phyloP scores from a whole-genome alignment of 2,113 vertebrate genomes.

The Physeter macrocephalus region DNA sequence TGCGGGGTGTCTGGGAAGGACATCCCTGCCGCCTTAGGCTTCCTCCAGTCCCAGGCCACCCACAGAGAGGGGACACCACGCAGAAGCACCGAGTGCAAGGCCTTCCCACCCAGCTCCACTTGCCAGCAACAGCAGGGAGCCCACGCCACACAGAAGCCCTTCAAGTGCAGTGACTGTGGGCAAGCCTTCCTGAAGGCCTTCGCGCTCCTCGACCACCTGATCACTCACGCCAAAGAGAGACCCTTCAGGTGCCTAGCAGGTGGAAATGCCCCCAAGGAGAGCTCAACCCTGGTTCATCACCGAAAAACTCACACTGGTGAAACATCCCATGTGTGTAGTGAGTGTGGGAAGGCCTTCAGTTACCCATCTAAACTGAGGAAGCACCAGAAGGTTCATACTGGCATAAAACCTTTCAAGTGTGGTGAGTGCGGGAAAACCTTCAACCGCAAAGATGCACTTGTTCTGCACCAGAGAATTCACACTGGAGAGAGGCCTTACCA shows the following conservation, averaged over 20 bases:
- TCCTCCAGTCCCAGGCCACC: neutral
- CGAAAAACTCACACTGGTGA: neutral
- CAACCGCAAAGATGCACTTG: constrained; percentile 20
- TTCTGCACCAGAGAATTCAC: constrained; percentile 4
- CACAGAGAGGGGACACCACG: fast-evolving
- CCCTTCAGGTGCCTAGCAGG: neutral
- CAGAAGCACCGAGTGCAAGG: fast-evolving
- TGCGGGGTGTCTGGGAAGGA: neutral
- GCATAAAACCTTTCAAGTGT: constrained; percentile 10
- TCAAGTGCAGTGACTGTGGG: constrained; percentile 1
- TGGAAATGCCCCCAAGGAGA: neutral
- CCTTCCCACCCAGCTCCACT: fast-evolving
- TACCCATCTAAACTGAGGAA: constrained; percentile 36
- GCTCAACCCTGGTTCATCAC: neutral
- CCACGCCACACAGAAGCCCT: neutral
- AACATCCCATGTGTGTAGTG: neutral
- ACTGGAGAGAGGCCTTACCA: neutral
- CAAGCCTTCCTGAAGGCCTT: neutral
- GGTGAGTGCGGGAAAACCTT: constrained; percentile 23
- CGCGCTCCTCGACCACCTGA: neutral
- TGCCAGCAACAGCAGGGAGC: neutral
- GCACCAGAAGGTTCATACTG: constrained; percentile 23
- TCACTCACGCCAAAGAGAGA: neutral
- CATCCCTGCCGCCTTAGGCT: neutral
- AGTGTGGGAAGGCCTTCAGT: constrained; percentile 34